Conservation (phyloP, 2,888 invertebrate genomes). For the Panopea generosa region DNA sequence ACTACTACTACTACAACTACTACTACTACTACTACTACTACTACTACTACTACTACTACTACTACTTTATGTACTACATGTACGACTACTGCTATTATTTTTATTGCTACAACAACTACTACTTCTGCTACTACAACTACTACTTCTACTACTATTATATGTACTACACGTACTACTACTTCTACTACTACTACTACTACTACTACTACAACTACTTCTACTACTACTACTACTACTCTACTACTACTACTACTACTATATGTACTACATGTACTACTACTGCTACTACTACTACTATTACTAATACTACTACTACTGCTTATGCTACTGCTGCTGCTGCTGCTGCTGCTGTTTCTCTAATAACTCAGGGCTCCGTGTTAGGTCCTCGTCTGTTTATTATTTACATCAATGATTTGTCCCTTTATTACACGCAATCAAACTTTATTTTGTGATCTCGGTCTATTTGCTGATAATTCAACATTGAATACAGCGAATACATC, state of each 20-base stretch:
- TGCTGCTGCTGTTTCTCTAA: background rate
- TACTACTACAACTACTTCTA: slow-evolving; percentile 1
- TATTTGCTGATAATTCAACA: too few relatives aligned
- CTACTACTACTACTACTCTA: too few relatives aligned
- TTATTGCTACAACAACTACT: too few relatives aligned
- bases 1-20: slow-evolving; percentile 1
- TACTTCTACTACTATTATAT: background rate
- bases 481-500: too few relatives aligned
- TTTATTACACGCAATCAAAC: too few relatives aligned
- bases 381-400: too few relatives aligned
- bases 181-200: slow-evolving; percentile 3
- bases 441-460: too few relatives aligned
- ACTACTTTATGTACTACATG: background rate
- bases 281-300: background rate
- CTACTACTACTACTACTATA: too few relatives aligned
- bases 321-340: background rate
- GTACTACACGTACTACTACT: background rate
- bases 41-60: slow-evolving; percentile 3
- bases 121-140: too few relatives aligned
- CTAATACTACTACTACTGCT: too few relatives aligned
- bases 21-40: slow-evolving; percentile 2
- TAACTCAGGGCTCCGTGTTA: too few relatives aligned
- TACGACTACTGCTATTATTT: background rate
- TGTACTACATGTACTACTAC: background rate
- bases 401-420: too few relatives aligned